A percentile compares a stretch with the other conserved stretches of the same genome.
phyloP scores from a whole-genome alignment of 2,113 vertebrate species.

The Peucedramus taeniatus region DNA sequence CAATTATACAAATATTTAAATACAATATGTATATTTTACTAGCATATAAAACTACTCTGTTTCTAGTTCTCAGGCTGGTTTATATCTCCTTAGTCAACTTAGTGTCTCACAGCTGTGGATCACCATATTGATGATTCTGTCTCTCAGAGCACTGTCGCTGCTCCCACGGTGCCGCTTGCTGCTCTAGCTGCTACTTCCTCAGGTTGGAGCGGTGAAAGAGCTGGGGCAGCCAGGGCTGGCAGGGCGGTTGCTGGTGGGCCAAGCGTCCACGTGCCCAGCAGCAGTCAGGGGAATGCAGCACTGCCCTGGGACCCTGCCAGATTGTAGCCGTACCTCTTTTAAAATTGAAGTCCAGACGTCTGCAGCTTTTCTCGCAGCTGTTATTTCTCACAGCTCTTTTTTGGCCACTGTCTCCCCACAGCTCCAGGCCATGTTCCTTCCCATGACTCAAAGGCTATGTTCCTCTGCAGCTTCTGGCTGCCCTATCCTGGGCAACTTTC shows the following conservation, averaged over 20 bases:
- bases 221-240: not conserved
- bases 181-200: not conserved
- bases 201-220: not conserved
- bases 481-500: not conserved
- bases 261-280: fast-evolving
- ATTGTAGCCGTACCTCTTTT: not conserved
- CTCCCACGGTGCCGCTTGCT: fast-evolving
- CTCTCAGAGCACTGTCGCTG: not conserved
- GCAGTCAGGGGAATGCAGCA: not conserved
- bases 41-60: not conserved
- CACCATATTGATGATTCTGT: not conserved
- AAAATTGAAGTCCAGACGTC: not conserved
- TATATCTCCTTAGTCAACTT: not conserved
- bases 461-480: not conserved
- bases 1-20: not conserved
- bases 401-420: not conserved
- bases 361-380: not conserved
- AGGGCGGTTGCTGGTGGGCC: not conserved
- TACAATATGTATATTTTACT: not conserved
- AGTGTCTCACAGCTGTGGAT: not conserved
- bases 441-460: not conserved
- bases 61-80: not conserved
- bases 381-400: not conserved
- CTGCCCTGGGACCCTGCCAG: not conserved
- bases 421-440: not conserved